These are phyloP conservation scores for Tapirus terrestris DNA, from an alignment of 2,113 vertebrate species.

Conservation along the genomic window DNA sequence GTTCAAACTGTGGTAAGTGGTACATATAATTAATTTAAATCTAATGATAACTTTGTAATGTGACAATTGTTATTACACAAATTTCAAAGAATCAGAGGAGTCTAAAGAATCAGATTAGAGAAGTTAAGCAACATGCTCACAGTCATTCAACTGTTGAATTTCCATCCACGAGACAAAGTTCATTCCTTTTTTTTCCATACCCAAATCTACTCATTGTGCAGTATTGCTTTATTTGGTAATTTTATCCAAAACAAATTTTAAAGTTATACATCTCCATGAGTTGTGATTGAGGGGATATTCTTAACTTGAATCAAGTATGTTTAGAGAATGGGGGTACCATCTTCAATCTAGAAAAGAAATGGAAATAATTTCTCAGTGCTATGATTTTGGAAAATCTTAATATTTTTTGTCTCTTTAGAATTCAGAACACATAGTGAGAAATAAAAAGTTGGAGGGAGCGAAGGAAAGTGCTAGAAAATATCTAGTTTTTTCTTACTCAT, in stretches of 20 bases:
- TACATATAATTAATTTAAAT: not conserved
- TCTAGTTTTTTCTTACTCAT: not conserved
- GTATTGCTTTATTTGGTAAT: not conserved
- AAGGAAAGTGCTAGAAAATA: not conserved
- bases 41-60: not conserved
- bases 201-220: not conserved
- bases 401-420: not conserved
- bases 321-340: not conserved
- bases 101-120: not conserved
- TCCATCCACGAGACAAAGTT: not conserved
- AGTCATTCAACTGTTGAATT: not conserved
- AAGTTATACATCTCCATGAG: not conserved
- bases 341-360: not conserved
- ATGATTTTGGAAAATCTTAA: not conserved
- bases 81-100: not conserved
- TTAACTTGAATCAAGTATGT: not conserved
- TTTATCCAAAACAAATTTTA: not conserved
- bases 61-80: not conserved
- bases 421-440: not conserved
- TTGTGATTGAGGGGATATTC: not conserved
- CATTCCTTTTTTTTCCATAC: not conserved
- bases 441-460: not conserved
- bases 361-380: not conserved
- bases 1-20: not conserved
- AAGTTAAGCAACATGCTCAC: not conserved